Percentiles rank a stretch among this genome's conserved stretches.
These are phyloP conservation scores for Cetoscarus ocellatus DNA, from an alignment of 2,797 vertebrate genomes.

Conservation along the genomic window DNA sequence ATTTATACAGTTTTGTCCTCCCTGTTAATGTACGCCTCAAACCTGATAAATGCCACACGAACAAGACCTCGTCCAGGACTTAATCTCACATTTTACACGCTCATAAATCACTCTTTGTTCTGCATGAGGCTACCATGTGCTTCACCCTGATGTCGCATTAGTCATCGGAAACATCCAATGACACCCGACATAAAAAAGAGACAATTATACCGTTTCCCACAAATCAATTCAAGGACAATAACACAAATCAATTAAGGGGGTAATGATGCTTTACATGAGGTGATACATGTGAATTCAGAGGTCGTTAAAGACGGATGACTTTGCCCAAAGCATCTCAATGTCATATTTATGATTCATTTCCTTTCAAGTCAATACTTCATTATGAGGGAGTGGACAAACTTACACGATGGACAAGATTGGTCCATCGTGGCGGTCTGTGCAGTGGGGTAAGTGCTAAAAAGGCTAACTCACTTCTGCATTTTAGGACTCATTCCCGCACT, in stretches of 20 bases:
- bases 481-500: too few relatives aligned
- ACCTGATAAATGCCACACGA: conserved; percentile 45
- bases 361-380: conserved; percentile 46
- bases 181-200: neutral
- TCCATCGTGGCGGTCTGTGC: too few relatives aligned
- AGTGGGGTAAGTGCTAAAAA: too few relatives aligned
- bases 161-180: conserved; percentile 4
- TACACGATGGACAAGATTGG: conserved; percentile 12
- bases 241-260: conserved; percentile 40
- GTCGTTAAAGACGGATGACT: conserved; percentile 33
- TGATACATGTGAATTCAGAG: conserved; percentile 18
- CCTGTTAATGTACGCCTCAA: neutral
- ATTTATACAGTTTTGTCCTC: conserved; percentile 73
- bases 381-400: conserved; percentile 15
- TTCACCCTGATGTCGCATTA: neutral
- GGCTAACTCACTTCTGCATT: too few relatives aligned
- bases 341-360: conserved; percentile 36
- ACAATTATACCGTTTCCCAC: conserved; percentile 6
- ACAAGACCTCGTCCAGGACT: conserved; percentile 13
- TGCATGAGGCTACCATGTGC: neutral
- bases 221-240: conserved; percentile 36
- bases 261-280: conserved; percentile 26
- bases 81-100: conserved; percentile 39
- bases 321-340: conserved; percentile 41
- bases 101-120: conserved; percentile 57